Percentiles rank a stretch among this genome's conserved stretches.
phyloP scores from a whole-genome alignment of 2,113 vertebrate genomes.

The Tapirus terrestris region DNA sequence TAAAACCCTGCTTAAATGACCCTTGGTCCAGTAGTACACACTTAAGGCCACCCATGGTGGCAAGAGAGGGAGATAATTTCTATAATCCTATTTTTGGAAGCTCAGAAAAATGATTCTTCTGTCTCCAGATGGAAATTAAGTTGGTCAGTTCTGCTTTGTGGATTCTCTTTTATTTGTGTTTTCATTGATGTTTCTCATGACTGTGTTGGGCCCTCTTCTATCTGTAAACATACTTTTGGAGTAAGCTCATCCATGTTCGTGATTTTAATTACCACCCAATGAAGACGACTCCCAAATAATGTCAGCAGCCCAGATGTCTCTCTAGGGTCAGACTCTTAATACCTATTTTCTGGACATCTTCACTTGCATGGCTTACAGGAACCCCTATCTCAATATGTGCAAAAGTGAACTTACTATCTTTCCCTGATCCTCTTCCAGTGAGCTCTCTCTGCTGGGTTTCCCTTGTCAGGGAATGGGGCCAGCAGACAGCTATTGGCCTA shows the following conservation, averaged over 20 bases:
- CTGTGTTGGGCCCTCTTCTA: neutral
- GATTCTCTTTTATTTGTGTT: neutral
- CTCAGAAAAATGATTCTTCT: neutral
- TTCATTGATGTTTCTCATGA: neutral
- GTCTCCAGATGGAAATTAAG: neutral
- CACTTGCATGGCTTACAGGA: neutral
- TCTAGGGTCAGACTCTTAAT: neutral
- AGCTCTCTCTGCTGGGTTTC: neutral
- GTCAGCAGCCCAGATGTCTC: neutral
- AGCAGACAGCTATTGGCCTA: neutral
- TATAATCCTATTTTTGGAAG: neutral
- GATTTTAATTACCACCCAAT: neutral
- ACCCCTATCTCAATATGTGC: neutral
- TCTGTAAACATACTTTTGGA: neutral
- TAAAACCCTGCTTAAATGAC: neutral
- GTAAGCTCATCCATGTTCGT: neutral
- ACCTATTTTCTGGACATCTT: neutral
- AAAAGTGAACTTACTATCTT: neutral
- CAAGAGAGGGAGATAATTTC: neutral
- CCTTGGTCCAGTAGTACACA: neutral
- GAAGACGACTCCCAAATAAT: neutral
- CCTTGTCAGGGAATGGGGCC: neutral
- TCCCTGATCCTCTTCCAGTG: neutral
- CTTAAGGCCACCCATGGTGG: neutral
- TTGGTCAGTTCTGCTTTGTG: neutral